These are phyloP conservation scores for Leptonema lineaticorne DNA, from an alignment of 1,140 invertebrate genomes.

Conservation along the genomic window DNA sequence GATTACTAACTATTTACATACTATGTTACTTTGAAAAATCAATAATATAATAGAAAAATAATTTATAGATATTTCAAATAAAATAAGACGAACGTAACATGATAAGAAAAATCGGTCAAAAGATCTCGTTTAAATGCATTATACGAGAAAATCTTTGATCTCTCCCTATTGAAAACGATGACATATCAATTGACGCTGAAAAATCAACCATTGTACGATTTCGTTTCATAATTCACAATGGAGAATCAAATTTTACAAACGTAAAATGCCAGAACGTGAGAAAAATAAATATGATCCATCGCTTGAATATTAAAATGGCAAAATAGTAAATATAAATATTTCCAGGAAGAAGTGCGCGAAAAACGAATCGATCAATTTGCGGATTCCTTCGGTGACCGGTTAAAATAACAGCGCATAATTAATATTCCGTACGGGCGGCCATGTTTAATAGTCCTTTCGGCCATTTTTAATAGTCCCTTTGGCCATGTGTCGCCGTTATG, in stretches of 20 bases:
- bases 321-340: neutral
- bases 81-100: no score
- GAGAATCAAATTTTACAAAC: neutral
- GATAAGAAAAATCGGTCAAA: no score
- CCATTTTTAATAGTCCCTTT: neutral
- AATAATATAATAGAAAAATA: no score
- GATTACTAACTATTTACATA: no score
- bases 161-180: constrained; percentile 4
- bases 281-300: no score
- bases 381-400: neutral
- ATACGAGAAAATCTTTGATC: constrained; percentile 14
- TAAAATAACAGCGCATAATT: constrained; percentile 8
- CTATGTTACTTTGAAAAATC: no score
- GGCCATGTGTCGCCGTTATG: constrained; percentile 6
- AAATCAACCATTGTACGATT: neutral
- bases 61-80: no score
- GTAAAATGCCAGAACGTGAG: neutral
- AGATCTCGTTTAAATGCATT: no score
- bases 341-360: neutral
- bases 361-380: neutral
- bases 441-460: neutral
- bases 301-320: neutral
- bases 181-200: constrained; percentile 15
- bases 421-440: constrained; percentile 5
- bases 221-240: neutral